phyloP scores from a whole-genome alignment of 2,797 vertebrate genomes.

The Acrossocheilus wenchowensis region DNA sequence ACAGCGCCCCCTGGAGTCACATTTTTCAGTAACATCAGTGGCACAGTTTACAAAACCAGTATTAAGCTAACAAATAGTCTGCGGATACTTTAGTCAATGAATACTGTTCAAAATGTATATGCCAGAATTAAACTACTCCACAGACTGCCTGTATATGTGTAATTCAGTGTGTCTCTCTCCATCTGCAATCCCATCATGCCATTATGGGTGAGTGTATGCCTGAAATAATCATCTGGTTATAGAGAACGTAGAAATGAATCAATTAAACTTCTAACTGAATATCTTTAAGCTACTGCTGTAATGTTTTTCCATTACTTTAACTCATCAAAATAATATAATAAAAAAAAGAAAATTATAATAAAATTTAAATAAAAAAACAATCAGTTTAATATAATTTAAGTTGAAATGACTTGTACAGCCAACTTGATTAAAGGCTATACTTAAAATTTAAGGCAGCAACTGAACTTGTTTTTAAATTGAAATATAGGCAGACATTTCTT shows the following conservation, averaged over 20 bases:
- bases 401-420: neutral
- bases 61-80: neutral
- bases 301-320: neutral
- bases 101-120: neutral
- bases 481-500: neutral
- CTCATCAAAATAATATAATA: neutral
- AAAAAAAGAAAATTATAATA: too few relatives aligned
- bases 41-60: neutral
- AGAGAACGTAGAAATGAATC: neutral
- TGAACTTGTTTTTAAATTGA: neutral
- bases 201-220: neutral
- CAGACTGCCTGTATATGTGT: neutral
- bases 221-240: conserved; percentile 3
- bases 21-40: neutral
- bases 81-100: neutral
- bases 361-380: too few relatives aligned
- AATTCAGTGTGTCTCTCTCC: neutral
- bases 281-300: neutral
- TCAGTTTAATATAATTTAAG: neutral
- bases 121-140: neutral
- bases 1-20: neutral
- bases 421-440: neutral
- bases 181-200: neutral
- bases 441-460: neutral
- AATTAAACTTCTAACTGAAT: neutral